Percentiles rank a stretch among this genome's conserved stretches.
phyloP scores from a whole-genome alignment of 1,140 invertebrate species.

The Phthorimaea operculella region DNA sequence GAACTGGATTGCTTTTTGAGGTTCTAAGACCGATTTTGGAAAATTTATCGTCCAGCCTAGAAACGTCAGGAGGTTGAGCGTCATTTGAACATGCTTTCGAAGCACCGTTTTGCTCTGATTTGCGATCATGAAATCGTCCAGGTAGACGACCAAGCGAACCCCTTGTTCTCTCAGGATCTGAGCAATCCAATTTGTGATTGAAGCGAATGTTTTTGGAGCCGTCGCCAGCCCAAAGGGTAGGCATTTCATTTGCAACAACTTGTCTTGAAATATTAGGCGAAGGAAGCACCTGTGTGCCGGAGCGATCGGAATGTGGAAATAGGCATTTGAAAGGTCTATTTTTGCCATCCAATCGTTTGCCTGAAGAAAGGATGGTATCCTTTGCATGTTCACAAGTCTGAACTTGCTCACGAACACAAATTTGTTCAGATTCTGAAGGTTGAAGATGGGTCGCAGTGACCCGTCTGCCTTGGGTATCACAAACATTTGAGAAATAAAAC shows the following conservation, averaged over 20 bases:
- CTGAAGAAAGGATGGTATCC: conserved; percentile 27
- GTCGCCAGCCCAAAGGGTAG: conserved; percentile 25
- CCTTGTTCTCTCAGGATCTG: conserved; percentile 22
- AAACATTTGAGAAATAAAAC: conserved; percentile 14
- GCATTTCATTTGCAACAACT: conserved; percentile 23
- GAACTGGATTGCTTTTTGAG: conserved; percentile 6
- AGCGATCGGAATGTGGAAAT: conserved; percentile 28
- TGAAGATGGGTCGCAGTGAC: conserved; percentile 12
- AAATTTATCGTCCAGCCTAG: conserved; percentile 15
- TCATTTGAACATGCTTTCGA: conserved; percentile 10
- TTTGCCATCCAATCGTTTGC: conserved; percentile 22
- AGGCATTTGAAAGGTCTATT: conserved; percentile 28
- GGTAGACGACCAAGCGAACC: conserved; percentile 22
- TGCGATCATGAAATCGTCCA: conserved; percentile 34
- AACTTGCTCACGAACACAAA: conserved; percentile 20
- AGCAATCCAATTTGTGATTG: conserved; percentile 24
- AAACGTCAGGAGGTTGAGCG: conserved; percentile 8
- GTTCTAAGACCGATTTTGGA: conserved; percentile 10
- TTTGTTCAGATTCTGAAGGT: conserved; percentile 11
- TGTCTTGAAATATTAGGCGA: conserved; percentile 21
- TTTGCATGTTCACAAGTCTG: conserved; percentile 22
- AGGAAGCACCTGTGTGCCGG: conserved; percentile 21
- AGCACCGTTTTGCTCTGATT: conserved; percentile 18
- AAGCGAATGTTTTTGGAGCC: conserved; percentile 19
- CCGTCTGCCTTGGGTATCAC: conserved; percentile 13